phyloP scores from a whole-genome alignment of 2,113 vertebrate species.

The Siphamia tubifer region DNA sequence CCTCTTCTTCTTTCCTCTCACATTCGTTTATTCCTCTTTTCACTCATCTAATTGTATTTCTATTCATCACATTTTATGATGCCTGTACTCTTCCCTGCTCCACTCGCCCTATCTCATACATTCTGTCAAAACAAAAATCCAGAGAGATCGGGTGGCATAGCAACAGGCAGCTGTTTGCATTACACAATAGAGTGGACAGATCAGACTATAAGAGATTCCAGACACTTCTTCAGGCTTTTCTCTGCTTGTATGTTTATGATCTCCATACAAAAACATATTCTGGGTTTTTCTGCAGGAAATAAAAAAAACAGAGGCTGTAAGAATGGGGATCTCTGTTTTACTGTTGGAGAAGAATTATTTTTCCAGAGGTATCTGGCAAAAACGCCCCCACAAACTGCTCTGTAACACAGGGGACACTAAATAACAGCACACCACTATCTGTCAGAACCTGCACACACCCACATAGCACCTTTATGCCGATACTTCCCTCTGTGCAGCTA shows the following conservation, averaged over 20 bases:
- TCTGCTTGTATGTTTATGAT: not conserved
- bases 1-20: not conserved
- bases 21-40: not conserved
- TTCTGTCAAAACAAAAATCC: conserved; percentile 48
- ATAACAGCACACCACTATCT: conserved; percentile 54
- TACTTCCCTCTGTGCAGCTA: conserved; percentile 6
- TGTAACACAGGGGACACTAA: conserved; percentile 50
- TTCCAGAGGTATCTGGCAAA: conserved; percentile 41
- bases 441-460: conserved; percentile 53
- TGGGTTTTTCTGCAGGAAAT: not conserved
- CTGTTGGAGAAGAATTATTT: conserved; percentile 20
- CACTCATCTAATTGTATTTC: not conserved
- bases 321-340: conserved; percentile 15
- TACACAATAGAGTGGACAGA: conserved; percentile 23
- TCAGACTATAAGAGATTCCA: conserved; percentile 23
- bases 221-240: conserved; percentile 2
- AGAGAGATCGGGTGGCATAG: conserved; percentile 50
- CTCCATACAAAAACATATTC: not conserved
- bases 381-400: conserved; percentile 31
- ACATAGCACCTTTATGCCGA: conserved; percentile 23
- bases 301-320: not conserved
- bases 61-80: not conserved
- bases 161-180: conserved; percentile 56
- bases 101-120: not conserved
- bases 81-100: not conserved